phyloP scores from a whole-genome alignment of 2,888 invertebrate species.

The Chelonus formosanus region DNA sequence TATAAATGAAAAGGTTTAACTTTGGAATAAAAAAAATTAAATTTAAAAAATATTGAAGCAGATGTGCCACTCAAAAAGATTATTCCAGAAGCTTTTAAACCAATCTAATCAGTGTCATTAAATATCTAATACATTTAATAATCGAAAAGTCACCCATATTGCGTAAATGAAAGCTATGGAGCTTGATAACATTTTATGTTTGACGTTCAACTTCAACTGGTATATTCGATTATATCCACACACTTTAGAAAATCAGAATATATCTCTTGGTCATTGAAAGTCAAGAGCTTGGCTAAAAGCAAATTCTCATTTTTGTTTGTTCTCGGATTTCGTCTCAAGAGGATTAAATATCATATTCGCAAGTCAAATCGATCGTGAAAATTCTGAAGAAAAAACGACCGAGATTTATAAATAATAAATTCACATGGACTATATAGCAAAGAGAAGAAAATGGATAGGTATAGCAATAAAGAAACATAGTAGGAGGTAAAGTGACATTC shows the following conservation, averaged over 20 bases:
- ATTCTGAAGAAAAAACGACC: constrained; percentile 38
- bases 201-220: background rate
- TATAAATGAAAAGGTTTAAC: no score
- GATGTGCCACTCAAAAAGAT: constrained; percentile 20
- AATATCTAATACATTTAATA: constrained; percentile 58
- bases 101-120: constrained; percentile 49
- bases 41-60: constrained; percentile 7
- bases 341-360: background rate
- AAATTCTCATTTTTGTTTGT: constrained; percentile 6
- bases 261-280: constrained; percentile 16
- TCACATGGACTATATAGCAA: constrained; percentile 2
- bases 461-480: constrained; percentile 56
- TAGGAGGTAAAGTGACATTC: constrained; percentile 60
- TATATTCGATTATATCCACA: constrained; percentile 3
- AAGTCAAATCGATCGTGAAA: constrained; percentile 8
- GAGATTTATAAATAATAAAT: constrained; percentile 61
- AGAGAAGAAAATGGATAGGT: constrained; percentile 44
- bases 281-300: constrained; percentile 17
- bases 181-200: constrained; percentile 9
- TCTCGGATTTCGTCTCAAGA: constrained; percentile 3
- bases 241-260: background rate
- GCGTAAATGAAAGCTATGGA: constrained; percentile 41
- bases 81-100: constrained; percentile 31
- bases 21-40: no score
- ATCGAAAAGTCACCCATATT: constrained; percentile 48